Base-by-base conservation (phyloP, 1,140 invertebrate species). In the Meloidogyne floridensis region DNA sequence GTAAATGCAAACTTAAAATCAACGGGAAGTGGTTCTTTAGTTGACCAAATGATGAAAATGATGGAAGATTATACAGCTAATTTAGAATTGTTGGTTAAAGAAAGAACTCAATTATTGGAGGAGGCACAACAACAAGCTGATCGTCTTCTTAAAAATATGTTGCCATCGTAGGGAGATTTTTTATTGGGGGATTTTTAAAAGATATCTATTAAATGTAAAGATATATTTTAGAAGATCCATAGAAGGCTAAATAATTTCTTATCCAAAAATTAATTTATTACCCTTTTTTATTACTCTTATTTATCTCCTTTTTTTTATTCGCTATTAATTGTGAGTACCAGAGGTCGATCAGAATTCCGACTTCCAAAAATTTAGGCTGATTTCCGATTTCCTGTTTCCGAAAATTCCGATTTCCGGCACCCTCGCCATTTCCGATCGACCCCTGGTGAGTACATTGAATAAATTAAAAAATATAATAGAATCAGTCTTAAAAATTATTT, bases 41-140 rank as follows among this genome's bases (percentile, higher is more conserved):
- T 89, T 13, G 89, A 89, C 72, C 86, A 89, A 78, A 89, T 89
- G 89, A 88, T 90, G 77, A 87, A 86, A 80, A 89, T 89, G 88
- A 89, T 89, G 87, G 89, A 90, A 70, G 77, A 87, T 69, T 75
- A 89, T 76, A 87, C 88, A 0, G 78, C 84, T 9, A 90, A 89
- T 70, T 75, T 89, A 15, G 88, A 89, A 80, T 77, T 80, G 59
- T 81, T 89, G 65, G 88, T 89, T 51, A 82, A 86, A 80, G 88
- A 89, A 51, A 74, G 88, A 74, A 89, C 88, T 1, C 83, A 87
- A 10, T 65, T 89, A 32, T 73, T 89, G 70, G 88, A 89, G 83
- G 88, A 89, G 65, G 88, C 88, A 13, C 88, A 89, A 73, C 86
- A 87, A 70, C 89, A 89, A 82, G 88, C 88, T 2, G 88, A 89